These are phyloP conservation scores for Pachycephus smyrnensis DNA, from an alignment of 2,888 invertebrate species.

Conservation along the genomic window DNA sequence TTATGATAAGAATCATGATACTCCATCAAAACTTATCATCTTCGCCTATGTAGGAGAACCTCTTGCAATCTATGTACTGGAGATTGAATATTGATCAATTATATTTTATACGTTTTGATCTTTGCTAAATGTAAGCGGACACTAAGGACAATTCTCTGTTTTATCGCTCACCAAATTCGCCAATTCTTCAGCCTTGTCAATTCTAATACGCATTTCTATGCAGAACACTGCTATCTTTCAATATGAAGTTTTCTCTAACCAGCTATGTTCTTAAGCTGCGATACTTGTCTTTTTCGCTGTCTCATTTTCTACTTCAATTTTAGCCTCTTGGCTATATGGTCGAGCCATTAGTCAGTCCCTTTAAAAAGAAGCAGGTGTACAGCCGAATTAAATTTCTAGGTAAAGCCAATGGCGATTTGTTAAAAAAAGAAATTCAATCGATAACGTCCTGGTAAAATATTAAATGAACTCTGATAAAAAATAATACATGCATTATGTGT, in stretches of 20 bases:
- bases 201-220: not conserved
- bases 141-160: not conserved
- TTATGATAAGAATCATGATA: not conserved
- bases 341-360: slow-evolving; percentile 5
- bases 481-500: slow-evolving; percentile 9
- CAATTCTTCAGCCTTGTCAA: not conserved
- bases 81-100: not conserved
- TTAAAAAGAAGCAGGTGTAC: not conserved
- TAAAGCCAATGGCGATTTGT: not conserved
- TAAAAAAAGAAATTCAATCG: not conserved
- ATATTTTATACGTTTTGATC: not conserved
- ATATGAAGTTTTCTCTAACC: not conserved
- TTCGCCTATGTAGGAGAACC: not conserved
- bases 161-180: not conserved
- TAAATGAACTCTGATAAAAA: not conserved
- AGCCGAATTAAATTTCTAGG: not conserved
- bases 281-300: no score
- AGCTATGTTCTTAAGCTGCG: slow-evolving; percentile 11
- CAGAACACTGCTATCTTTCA: not conserved
- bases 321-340: not conserved
- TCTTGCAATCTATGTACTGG: not conserved
- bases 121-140: not conserved
- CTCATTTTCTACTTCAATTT: not conserved
- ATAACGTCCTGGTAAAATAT: not conserved
- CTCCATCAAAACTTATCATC: not conserved